phyloP scores from a whole-genome alignment of 2,888 invertebrate genomes.

The Oxystoma pomonae region DNA sequence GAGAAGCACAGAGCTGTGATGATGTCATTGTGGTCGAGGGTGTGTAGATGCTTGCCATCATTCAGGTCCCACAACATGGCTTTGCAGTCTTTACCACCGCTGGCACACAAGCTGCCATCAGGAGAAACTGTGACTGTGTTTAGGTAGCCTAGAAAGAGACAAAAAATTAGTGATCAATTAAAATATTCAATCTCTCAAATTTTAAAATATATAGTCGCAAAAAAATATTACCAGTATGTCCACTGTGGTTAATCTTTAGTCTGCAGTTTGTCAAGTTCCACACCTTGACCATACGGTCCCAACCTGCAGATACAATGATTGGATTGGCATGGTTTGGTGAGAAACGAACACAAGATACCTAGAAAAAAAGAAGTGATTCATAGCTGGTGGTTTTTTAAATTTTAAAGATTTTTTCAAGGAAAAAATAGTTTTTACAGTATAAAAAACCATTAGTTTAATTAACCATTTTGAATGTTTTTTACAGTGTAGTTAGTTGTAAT shows the following conservation, averaged over 20 bases:
- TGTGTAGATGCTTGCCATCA: slow-evolving; percentile 98
- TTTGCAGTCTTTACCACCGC: slow-evolving; percentile 99
- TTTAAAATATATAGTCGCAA: neutral
- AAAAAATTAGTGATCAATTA: neutral
- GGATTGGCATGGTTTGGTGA: slow-evolving; percentile 98
- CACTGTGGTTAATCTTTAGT: slow-evolving; percentile 96
- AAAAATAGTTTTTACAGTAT: no score
- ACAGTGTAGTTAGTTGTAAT: no score
- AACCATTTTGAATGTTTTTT: no score
- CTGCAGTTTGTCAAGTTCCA: slow-evolving; percentile 99
- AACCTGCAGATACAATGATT: slow-evolving; percentile 97
- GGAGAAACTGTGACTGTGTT: slow-evolving; percentile 99
- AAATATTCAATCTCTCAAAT: neutral
- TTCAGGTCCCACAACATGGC: slow-evolving; percentile 99
- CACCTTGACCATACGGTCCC: slow-evolving; percentile 97
- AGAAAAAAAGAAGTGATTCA: slow-evolving; percentile 10
- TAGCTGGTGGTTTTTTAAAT: no score
- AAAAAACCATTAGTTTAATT: no score
- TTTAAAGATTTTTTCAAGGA: no score
- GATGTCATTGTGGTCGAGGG: slow-evolving; percentile 96
- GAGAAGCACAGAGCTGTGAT: slow-evolving; percentile 99
- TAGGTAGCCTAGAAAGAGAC: slow-evolving; percentile 66
- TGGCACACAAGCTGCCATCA: slow-evolving; percentile 99
- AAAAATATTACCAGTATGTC: slow-evolving; percentile 61
- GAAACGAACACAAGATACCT: slow-evolving; percentile 89